Evolutionary conservation across 2,797 vertebrate species (phyloP).

Genomic region (Heliangelus exortis): DNA sequence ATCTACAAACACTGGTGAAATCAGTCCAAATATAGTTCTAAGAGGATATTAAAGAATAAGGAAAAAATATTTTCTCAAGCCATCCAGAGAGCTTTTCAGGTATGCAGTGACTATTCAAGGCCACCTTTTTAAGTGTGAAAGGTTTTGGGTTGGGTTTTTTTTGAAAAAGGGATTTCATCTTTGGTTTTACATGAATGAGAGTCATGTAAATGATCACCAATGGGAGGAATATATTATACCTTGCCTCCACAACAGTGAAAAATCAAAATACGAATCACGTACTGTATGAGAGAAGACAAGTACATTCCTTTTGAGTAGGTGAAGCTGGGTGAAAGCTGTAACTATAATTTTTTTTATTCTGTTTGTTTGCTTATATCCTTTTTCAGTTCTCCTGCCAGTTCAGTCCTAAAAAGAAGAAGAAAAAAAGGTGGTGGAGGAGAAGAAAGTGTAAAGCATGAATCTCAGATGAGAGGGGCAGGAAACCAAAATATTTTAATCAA

Average conservation of each 20-base stretch:
- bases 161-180: not conserved
- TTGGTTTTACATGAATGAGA: not conserved
- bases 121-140: not conserved
- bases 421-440: constrained; percentile 19
- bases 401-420: constrained; percentile 30
- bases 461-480: not conserved
- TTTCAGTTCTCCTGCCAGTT: constrained; percentile 35
- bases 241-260: constrained; percentile 32
- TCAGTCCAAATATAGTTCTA: not conserved
- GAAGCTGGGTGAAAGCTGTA: constrained; percentile 44
- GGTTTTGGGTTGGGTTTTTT: not conserved
- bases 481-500: constrained; percentile 24
- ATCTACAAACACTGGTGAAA: not conserved
- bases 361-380: constrained; percentile 31
- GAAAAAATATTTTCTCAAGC: not conserved
- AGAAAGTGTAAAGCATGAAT: constrained; percentile 26
- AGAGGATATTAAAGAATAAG: not conserved
- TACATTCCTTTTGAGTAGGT: constrained; percentile 49
- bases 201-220: not conserved
- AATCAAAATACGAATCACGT: constrained; percentile 44
- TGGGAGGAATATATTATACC: constrained; percentile 2
- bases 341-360: constrained; percentile 35
- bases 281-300: constrained; percentile 40
- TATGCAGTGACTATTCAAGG: not conserved
- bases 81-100: not conserved